Base-by-base conservation (phyloP, 2,888 invertebrate species). In the Oligia latruncula region DNA sequence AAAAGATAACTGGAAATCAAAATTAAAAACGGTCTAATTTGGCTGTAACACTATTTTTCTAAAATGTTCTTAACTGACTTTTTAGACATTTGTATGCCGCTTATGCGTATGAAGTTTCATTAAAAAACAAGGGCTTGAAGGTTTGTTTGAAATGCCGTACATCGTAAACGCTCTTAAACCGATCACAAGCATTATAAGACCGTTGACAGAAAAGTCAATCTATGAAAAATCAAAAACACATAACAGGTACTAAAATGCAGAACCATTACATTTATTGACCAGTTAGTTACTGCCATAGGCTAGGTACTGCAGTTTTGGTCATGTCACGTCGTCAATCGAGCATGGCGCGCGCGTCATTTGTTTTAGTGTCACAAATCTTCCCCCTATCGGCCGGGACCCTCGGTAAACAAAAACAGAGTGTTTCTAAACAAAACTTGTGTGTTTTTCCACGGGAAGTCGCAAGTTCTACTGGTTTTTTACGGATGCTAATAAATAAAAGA, bases 331-430 rank as follows among this genome's bases (percentile, higher is more conserved):
- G 93, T 93, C 94, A 94, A 95, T 95, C 92, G 94, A 87, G 92
- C 93, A 90, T 90, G 87, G 88, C 87, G 90, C 89, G 90, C 92
- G 92, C 93, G 92, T 94, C 96, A 95, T 96, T 96, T 95, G 93
- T 95, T 95, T 92, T 90, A 93, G 93, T 92, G 94, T 93, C 93
- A 93, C 95, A 93, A 93, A 94, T 93, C 93, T 92, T 90, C 90
- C 93, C 92, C 91, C 83, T 91, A 89, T 88, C 89, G 81, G 15
- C 40, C n/a, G 85, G 84, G 83, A 91, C 94, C 94, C 93, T 93
- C 91, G 83, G 86, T 91, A 94, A 94, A 95, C 92, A 94, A 90
- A 89, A 92, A 93, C 93, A 94, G 94, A 94, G 95, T 95, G 95
- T 93, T 95, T 93, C 92, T 88, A 95, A 95, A 95, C 92, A 94